phyloP scores from a whole-genome alignment of 1,140 invertebrate genomes.

The Conus betulinus region DNA sequence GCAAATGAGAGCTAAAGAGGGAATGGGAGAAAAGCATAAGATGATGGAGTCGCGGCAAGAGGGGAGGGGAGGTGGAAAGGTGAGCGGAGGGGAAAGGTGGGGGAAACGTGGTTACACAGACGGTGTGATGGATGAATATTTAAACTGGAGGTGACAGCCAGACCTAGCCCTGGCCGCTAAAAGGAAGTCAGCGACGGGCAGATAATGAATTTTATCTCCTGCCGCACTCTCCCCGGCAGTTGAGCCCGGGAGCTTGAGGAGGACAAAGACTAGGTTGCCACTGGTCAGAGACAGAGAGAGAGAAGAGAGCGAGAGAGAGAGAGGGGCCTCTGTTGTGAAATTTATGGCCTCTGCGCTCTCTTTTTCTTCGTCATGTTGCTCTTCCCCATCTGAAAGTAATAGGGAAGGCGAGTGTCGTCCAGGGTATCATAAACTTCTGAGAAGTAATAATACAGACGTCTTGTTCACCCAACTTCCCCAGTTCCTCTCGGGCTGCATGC shows the following conservation, averaged over 20 bases:
- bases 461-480: not conserved
- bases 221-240: not conserved
- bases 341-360: not conserved
- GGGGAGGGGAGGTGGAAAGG: not conserved
- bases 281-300: not conserved
- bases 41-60: not conserved
- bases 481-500: too few relatives aligned
- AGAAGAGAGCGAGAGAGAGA: too few relatives aligned
- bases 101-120: not conserved
- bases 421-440: not conserved
- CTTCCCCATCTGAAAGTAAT: not conserved
- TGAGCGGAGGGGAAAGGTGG: not conserved
- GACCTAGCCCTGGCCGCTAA: slow-evolving; percentile 34
- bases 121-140: slow-evolving; percentile 44
- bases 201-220: slow-evolving; percentile 50
- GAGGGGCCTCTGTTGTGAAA: not conserved
- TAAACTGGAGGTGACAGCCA: slow-evolving; percentile 47
- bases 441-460: not conserved
- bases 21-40: not conserved
- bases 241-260: not conserved
- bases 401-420: not conserved
- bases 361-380: not conserved
- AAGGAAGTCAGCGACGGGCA: slow-evolving; percentile 37
- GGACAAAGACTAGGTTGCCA: not conserved
- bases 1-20: not conserved